These are phyloP conservation scores for Scleropages formosus DNA, from an alignment of 2,797 vertebrate species.

Conservation along the genomic window DNA sequence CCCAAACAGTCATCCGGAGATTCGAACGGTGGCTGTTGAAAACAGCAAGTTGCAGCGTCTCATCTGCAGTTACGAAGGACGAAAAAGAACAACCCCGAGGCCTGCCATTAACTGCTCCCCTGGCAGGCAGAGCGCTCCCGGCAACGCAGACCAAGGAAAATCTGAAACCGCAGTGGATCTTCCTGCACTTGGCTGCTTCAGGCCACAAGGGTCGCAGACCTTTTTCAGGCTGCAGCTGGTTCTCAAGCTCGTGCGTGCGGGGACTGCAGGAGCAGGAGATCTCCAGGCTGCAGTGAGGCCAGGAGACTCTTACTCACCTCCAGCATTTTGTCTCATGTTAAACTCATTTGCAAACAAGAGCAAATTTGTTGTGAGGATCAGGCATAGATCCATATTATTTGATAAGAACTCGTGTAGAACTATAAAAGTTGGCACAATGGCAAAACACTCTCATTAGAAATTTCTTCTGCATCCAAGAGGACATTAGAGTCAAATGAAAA, in stretches of 20 bases:
- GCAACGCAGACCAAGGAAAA: conserved; percentile 1
- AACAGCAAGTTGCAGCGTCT: neutral
- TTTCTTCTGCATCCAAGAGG: neutral
- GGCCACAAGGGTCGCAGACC: neutral
- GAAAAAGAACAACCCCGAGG: neutral
- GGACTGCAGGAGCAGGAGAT: conserved; percentile 17
- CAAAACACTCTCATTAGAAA: neutral
- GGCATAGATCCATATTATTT: neutral
- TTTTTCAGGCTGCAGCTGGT: neutral
- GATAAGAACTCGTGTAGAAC: neutral
- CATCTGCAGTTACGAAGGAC: neutral
- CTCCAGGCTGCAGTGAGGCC: conserved; percentile 21
- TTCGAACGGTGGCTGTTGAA: neutral
- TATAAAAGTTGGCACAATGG: neutral
- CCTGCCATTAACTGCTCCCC: conserved; percentile 5
- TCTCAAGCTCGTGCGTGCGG: neutral
- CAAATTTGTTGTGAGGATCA: too few species aligned
- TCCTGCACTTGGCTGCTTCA: neutral
- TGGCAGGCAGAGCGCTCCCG: neutral
- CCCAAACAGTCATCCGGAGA: neutral
- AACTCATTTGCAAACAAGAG: neutral
- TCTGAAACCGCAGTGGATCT: conserved; percentile 3
- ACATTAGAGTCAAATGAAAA: neutral
- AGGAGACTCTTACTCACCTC: neutral
- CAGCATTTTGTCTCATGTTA: conserved; percentile 15